Evolutionary conservation across 2,888 invertebrate genomes (phyloP), one percentile per base, ranked within the genome.

Genomic region (Embidobia sp.): DNA sequence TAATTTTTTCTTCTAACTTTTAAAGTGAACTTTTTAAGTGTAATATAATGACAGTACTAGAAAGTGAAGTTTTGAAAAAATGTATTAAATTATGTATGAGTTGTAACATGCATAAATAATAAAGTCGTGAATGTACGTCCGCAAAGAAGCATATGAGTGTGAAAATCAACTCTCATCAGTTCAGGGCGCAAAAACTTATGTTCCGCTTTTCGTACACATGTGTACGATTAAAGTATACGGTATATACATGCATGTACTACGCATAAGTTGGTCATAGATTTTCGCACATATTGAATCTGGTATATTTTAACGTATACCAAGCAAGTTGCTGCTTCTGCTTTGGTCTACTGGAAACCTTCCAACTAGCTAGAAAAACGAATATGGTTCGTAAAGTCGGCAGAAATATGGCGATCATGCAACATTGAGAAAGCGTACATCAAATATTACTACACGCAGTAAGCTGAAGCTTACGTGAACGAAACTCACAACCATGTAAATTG

Each of bases 311-410:
- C 44, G 67, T 57, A 64, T 57, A 63, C 49, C 29, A 26, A 75
- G 55, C 67, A 66, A 42, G 46, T 78, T 55, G 40, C 57, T 46
- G 53, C 53, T 72, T 69, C 61, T 66, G 67, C 72, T 49, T 67
- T 78, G 75, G 59, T 67, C 76, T 61, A 81, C 84, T 86, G 86
- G 86, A 86, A 86, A 79, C 81, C 81, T 83, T 86, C 86, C 86
- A 86, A 86, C 84, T 83, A 81, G 80, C 80, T 85, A 81, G 84
- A 85, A 85, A 85, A 86, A 85, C 81, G 83, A 83, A 84, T 86
- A 85, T 80, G 84, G 79, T 84, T 83, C 81, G 83, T 83, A 84
- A 86, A 86, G 83, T 85, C 85, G 85, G 83, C 85, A 86, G 85
- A 86, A 86, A 86, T 85, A 86, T 86, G 84, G 85, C 82, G 80